Conservation (phyloP, 2,113 vertebrate species). For the Hyla sarda region DNA sequence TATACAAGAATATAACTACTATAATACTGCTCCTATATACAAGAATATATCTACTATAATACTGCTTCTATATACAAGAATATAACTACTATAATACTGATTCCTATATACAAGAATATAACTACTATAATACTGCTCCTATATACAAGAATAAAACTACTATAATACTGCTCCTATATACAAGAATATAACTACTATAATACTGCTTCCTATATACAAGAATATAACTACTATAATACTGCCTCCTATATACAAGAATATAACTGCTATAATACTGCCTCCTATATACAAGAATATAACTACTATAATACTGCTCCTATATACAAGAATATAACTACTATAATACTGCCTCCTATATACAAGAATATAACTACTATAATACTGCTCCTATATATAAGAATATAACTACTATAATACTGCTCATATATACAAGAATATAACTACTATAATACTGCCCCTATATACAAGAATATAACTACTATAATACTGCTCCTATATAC, state of each 20-base stretch:
- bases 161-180: conserved; percentile 1
- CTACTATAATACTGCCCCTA: not conserved
- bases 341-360: not conserved
- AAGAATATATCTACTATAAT: too few species aligned
- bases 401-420: too few species aligned
- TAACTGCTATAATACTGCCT: not conserved
- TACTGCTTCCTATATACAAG: not conserved
- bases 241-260: not conserved
- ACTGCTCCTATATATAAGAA: not conserved
- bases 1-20: too few species aligned
- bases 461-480: conserved; percentile 1
- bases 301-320: not conserved
- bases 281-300: conserved; percentile 1
- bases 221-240: conserved; percentile 6
- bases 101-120: too few species aligned
- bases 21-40: too few species aligned
- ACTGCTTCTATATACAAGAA: too few species aligned
- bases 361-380: conserved; percentile 13
- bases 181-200: conserved; percentile 5
- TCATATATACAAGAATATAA: not conserved
- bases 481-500: not conserved
- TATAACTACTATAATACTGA: too few species aligned
- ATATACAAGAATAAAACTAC: not conserved
- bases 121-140: too few species aligned
- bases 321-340: not conserved